These are phyloP conservation scores for Harpagus bidentatus DNA, from an alignment of 2,113 vertebrate species.

Conservation along the genomic window DNA sequence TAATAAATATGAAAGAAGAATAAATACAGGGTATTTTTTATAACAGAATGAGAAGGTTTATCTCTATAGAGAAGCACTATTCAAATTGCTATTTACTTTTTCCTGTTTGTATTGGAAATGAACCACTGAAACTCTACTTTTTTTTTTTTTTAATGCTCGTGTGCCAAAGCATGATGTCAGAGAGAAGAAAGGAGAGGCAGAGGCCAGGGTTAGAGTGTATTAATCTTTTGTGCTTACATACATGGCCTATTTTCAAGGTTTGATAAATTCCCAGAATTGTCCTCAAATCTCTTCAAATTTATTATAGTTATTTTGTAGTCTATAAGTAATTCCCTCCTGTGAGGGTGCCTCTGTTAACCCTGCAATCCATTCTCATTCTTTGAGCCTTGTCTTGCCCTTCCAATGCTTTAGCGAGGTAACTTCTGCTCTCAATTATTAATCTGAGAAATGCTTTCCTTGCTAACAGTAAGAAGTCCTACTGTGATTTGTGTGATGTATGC, in stretches of 20 bases:
- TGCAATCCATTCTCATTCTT: background rate
- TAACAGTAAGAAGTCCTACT: background rate
- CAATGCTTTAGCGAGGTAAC: background rate
- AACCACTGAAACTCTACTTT: background rate
- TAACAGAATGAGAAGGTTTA: background rate
- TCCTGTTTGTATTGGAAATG: background rate
- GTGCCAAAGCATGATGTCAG: background rate
- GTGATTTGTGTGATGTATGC: background rate
- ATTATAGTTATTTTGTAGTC: background rate
- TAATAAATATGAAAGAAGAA: background rate
- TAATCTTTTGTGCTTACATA: background rate
- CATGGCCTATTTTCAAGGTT: background rate
- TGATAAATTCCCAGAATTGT: background rate
- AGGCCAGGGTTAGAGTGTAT: background rate
- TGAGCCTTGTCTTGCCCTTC: background rate
- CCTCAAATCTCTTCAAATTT: background rate
- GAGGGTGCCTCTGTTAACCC: background rate
- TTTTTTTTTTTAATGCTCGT: background rate
- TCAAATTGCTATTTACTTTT: background rate
- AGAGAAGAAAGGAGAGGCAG: background rate
- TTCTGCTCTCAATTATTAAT: constrained; percentile 9
- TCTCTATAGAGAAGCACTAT: background rate
- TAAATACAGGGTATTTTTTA: background rate
- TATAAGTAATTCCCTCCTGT: background rate
- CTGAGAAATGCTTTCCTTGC: background rate